Evolutionary conservation across 1,140 invertebrate genomes (phyloP).

Genomic region (Lasaia peninsularis): DNA sequence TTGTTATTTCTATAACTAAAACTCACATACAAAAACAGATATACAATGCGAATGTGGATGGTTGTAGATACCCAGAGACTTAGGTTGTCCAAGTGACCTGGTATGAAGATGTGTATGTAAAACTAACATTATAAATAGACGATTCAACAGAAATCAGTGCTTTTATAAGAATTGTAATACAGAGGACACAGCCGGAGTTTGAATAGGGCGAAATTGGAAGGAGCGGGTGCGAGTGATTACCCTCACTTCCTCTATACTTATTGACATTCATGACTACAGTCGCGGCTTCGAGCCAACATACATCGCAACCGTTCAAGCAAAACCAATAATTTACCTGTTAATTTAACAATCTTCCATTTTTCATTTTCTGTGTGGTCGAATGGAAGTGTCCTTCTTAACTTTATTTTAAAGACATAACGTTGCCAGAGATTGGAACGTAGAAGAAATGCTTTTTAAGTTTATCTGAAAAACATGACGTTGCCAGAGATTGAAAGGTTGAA

Average conservation of each 20-base stretch:
- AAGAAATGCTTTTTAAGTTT: no score
- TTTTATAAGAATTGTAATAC: conserved; percentile 4
- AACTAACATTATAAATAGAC: background rate
- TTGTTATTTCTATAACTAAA: no score
- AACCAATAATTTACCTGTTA: background rate
- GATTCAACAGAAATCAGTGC: background rate
- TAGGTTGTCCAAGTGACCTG: no score
- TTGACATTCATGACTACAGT: conserved; percentile 45
- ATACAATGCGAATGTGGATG: no score
- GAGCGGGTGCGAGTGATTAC: conserved; percentile 35
- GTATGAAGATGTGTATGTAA: no score
- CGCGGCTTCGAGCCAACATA: conserved; percentile 1
- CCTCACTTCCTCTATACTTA: conserved; percentile 33
- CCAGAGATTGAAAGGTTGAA: no score
- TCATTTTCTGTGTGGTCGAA: no score
- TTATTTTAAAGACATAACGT: background rate
- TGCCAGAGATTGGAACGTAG: no score
- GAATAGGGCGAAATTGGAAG: conserved; percentile 55
- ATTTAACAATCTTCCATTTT: no score
- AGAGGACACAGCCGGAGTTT: conserved; percentile 25
- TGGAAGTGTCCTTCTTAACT: background rate
- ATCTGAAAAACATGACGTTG: no score
- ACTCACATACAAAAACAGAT: no score
- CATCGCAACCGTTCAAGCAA: background rate
- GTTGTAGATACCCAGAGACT: no score